A percentile compares a stretch with the other conserved stretches of the same genome.
These are phyloP conservation scores for Trematomus bernacchii DNA, from an alignment of 2,797 vertebrate genomes.

Conservation along the genomic window DNA sequence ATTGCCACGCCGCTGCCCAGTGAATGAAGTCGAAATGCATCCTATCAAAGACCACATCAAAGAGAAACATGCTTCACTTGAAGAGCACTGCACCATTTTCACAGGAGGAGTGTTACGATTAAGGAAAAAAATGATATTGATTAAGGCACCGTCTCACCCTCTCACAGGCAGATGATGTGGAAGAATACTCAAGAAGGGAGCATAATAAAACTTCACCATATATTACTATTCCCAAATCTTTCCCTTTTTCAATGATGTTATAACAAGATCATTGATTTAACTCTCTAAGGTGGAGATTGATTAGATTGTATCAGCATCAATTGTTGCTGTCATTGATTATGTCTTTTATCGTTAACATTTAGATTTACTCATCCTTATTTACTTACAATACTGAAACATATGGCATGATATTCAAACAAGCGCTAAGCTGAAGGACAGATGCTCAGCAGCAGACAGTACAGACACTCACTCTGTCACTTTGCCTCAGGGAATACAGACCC, in stretches of 20 bases:
- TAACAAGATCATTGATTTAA: constrained; percentile 14
- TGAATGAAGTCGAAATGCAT: constrained; percentile 42
- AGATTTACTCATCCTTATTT: constrained; percentile 3
- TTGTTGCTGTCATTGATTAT: constrained; percentile 37
- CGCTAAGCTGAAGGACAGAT: background rate
- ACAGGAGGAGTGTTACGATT: constrained; percentile 14
- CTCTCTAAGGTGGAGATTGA: constrained; percentile 2
- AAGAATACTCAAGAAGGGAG: constrained; percentile 1
- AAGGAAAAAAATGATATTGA: background rate
- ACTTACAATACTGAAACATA: constrained; percentile 10
- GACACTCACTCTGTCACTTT: background rate
- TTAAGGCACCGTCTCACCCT: background rate
- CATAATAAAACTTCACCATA: background rate
- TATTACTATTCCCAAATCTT: background rate
- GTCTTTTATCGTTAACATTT: constrained; percentile 28
- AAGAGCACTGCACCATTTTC: constrained; percentile 45
- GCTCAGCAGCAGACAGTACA: background rate
- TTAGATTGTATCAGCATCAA: constrained; percentile 39
- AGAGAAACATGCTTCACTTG: constrained; percentile 19
- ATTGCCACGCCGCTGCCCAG: constrained; percentile 40
- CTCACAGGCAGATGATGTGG: background rate
- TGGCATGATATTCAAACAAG: background rate
- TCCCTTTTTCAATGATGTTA: background rate
- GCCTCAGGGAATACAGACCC: background rate
- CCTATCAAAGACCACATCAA: constrained; percentile 50